These are phyloP conservation scores for Eospalax fontanierii DNA, from an alignment of 2,797 vertebrate species.

Conservation along the genomic window DNA sequence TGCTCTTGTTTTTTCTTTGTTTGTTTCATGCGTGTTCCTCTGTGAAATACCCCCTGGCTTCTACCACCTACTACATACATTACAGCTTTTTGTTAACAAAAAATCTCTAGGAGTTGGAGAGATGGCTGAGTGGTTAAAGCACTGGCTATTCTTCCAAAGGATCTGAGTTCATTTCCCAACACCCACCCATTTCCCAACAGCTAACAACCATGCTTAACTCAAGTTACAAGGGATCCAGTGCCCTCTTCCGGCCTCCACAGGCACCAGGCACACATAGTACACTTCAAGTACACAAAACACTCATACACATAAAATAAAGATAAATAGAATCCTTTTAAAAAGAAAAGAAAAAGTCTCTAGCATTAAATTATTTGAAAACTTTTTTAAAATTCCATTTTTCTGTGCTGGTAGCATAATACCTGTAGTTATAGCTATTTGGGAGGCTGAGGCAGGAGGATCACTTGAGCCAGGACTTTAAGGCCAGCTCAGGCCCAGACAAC, in stretches of 20 bases:
- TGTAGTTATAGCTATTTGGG: background rate
- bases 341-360: background rate
- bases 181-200: no score
- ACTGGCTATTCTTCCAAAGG: no score
- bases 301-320: background rate
- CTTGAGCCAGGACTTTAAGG: background rate
- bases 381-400: background rate
- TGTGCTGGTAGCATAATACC: background rate
- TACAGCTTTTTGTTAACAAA: background rate
- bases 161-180: no score
- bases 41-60: background rate
- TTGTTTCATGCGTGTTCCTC: conserved; percentile 42
- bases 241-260: no score
- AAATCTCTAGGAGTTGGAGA: background rate
- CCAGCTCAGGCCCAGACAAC: background rate
- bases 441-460: background rate
- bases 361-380: conserved; percentile 60
- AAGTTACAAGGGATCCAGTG: no score
- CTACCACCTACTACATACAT: conserved; percentile 14
- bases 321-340: background rate
- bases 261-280: no score
- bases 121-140: no score
- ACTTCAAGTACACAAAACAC: no score
- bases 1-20: background rate
- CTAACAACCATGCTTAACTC: no score